Percentiles rank a stretch among this genome's conserved stretches.
phyloP scores from a whole-genome alignment of 1,140 invertebrate species.

The Diachasmimorpha longicaudata region DNA sequence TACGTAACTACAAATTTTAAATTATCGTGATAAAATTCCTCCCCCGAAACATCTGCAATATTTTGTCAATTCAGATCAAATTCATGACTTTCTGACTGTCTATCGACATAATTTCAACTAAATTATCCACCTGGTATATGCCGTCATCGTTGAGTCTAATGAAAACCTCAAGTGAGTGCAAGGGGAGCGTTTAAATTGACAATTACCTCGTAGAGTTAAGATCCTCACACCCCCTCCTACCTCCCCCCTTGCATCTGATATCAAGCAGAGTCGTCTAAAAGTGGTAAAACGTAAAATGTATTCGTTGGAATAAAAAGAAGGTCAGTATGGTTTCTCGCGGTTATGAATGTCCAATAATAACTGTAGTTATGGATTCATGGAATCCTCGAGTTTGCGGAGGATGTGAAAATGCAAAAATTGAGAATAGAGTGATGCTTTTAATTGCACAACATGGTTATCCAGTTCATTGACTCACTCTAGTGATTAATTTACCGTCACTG shows the following conservation, averaged over 20 bases:
- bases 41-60: too few species aligned
- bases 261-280: background rate
- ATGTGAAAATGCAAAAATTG: too few species aligned
- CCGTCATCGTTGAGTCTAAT: background rate
- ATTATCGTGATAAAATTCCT: too few species aligned
- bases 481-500: too few species aligned
- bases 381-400: too few species aligned
- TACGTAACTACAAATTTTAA: too few species aligned
- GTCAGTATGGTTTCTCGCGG: background rate
- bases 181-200: background rate
- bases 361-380: background rate
- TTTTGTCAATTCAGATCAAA: too few species aligned
- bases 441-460: too few species aligned
- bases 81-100: too few species aligned
- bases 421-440: too few species aligned
- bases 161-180: background rate
- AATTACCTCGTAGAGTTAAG: background rate
- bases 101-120: background rate
- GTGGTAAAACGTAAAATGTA: background rate
- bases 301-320: background rate
- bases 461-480: too few species aligned
- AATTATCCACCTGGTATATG: background rate
- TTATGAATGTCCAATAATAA: background rate
- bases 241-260: background rate
- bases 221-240: background rate